A percentile compares a stretch with the other conserved stretches of the same genome.
Conservation (phyloP, 1,140 invertebrate species). For the Drosophila sucinea region DNA sequence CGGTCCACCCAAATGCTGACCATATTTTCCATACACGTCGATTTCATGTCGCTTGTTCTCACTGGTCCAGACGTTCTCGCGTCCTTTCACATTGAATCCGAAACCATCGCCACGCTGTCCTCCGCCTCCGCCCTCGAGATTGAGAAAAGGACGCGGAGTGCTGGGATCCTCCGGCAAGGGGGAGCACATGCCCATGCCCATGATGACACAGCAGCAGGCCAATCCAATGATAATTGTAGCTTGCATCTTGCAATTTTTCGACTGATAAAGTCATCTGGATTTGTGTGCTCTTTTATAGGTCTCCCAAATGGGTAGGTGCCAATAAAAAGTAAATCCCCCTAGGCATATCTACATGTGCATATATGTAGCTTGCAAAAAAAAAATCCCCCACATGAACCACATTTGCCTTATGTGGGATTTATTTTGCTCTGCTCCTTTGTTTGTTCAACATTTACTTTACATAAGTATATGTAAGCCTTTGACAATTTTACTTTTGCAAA, state of each 20-base stretch:
- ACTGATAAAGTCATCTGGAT: not conserved
- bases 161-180: slow-evolving; percentile 10
- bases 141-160: slow-evolving; percentile 24
- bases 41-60: slow-evolving; percentile 61
- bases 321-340: not conserved
- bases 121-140: slow-evolving; percentile 56
- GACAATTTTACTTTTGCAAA: not conserved
- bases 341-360: too few species aligned
- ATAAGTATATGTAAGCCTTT: not conserved
- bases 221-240: not conserved
- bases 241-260: not conserved
- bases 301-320: not conserved
- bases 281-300: not conserved
- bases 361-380: not conserved
- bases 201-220: slow-evolving; percentile 2
- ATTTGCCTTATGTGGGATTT: not conserved
- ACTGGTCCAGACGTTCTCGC: slow-evolving; percentile 58
- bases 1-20: slow-evolving; percentile 61
- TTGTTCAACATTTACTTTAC: not conserved
- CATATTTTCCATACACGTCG: slow-evolving; percentile 49
- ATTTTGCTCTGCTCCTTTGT: slow-evolving; percentile 2
- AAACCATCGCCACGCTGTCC: slow-evolving; percentile 50
- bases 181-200: slow-evolving; percentile 17
- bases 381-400: not conserved
- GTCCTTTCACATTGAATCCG: slow-evolving; percentile 29